phyloP scores from a whole-genome alignment of 1,140 invertebrate species.

The Sogatella furcifera region DNA sequence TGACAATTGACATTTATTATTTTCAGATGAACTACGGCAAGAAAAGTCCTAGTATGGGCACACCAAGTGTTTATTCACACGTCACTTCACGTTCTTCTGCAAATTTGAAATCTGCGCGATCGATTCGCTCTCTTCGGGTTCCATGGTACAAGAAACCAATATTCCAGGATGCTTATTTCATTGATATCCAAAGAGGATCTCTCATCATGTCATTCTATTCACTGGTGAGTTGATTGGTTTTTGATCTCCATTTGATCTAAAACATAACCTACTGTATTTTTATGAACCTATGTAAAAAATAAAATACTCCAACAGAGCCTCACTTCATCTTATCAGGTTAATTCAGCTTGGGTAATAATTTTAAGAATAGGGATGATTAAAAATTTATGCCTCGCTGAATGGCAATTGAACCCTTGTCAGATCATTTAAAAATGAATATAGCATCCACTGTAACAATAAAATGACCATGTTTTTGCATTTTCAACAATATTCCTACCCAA shows the following conservation, averaged over 20 bases:
- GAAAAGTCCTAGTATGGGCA: conserved; percentile 64
- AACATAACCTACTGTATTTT: neutral
- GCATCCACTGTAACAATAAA: no score
- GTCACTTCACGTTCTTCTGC: conserved; percentile 53
- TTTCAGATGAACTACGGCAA: conserved; percentile 45
- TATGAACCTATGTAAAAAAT: no score
- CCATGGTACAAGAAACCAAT: conserved; percentile 78
- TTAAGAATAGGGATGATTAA: no score
- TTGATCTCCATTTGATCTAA: neutral
- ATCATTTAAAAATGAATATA: no score
- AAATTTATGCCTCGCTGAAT: neutral
- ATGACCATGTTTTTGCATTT: no score
- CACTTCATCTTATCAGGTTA: no score
- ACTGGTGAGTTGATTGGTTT: conserved; percentile 44
- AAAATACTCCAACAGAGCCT: no score
- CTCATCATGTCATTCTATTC: conserved; percentile 60
- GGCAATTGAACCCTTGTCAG: neutral
- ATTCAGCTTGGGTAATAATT: no score
- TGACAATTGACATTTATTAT: conserved; percentile 2
- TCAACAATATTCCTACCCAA: no score
- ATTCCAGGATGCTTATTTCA: conserved; percentile 58
- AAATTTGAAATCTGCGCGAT: conserved; percentile 66
- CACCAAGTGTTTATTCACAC: conserved; percentile 76
- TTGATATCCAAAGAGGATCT: conserved; percentile 69
- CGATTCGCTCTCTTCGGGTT: conserved; percentile 57